phyloP scores from a whole-genome alignment of 1,140 invertebrate genomes.

The Lithobius niger region DNA sequence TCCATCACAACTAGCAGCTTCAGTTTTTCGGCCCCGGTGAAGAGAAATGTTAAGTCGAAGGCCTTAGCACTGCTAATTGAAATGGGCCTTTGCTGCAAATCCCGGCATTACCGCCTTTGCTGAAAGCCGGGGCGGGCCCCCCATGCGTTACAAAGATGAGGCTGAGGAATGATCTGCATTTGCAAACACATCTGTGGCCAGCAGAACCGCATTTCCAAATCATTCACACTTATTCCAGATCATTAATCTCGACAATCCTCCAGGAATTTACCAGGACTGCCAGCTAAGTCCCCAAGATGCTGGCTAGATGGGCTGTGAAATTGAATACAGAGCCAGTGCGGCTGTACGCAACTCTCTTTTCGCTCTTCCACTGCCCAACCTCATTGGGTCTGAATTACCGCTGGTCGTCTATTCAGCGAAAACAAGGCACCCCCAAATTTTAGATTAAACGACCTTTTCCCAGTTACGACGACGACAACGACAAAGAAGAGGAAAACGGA shows the following conservation, averaged over 20 bases:
- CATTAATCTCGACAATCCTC: slow-evolving; percentile 6
- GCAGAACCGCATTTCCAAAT: slow-evolving; percentile 5
- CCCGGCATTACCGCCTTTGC: too few relatives aligned
- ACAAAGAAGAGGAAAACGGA: too few relatives aligned
- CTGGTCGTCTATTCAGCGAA: too few relatives aligned
- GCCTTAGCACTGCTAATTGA: too few relatives aligned
- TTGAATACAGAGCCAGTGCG: slow-evolving; percentile 4
- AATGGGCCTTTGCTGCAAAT: too few relatives aligned
- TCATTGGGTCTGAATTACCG: background rate
- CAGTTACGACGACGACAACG: too few relatives aligned
- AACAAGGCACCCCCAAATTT: too few relatives aligned
- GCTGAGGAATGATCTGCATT: slow-evolving; percentile 3
- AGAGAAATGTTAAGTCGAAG: too few relatives aligned
- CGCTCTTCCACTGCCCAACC: background rate
- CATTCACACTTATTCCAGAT: slow-evolving; percentile 6
- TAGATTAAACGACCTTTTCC: too few relatives aligned
- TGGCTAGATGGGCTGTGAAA: slow-evolving; percentile 6
- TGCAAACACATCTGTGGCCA: slow-evolving; percentile 6
- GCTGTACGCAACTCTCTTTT: background rate
- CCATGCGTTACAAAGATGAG: slow-evolving; percentile 2
- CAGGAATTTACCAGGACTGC: background rate
- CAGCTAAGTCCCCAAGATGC: slow-evolving; percentile 1
- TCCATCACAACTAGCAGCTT: too few relatives aligned
- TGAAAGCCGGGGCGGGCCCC: too few relatives aligned
- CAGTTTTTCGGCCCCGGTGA: too few relatives aligned